Evolutionary conservation across 1,140 invertebrate species (phyloP).

Genomic region (Odontomachus brunneus): DNA sequence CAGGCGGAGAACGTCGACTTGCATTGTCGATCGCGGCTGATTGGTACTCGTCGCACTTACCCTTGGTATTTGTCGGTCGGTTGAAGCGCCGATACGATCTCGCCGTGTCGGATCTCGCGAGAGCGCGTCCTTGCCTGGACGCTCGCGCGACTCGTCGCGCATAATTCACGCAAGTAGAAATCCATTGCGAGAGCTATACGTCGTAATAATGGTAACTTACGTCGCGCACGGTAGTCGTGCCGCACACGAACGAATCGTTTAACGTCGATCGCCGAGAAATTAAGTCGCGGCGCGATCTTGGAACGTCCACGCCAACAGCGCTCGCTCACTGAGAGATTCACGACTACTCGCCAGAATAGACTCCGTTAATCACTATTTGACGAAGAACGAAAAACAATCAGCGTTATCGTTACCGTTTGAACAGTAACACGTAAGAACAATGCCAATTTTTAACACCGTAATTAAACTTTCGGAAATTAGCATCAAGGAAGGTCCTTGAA

Average conservation of each 20-base stretch:
- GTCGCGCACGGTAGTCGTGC: conserved; percentile 16
- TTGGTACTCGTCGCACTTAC: conserved; percentile 40
- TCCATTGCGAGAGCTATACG: conserved; percentile 33
- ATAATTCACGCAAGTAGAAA: conserved; percentile 49
- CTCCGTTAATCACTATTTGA: too few relatives aligned
- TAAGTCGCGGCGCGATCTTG: conserved; percentile 21
- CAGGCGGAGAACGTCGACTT: conserved; percentile 2
- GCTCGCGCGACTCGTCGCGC: conserved; percentile 23
- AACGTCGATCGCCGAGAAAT: conserved; percentile 33
- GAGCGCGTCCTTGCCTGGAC: conserved; percentile 23
- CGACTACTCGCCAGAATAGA: too few relatives aligned
- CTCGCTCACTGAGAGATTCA: too few relatives aligned
- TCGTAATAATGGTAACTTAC: conserved; percentile 29
- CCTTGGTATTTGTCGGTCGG: conserved; percentile 43
- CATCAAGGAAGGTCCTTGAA: too few relatives aligned
- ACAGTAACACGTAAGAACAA: too few relatives aligned
- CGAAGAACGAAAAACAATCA: too few relatives aligned
- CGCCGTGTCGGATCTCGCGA: conserved; percentile 17
- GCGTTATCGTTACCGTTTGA: too few relatives aligned
- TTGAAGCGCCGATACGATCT: conserved; percentile 45
- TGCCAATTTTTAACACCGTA: too few relatives aligned
- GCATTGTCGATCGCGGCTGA: conserved; percentile 28
- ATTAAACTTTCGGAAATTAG: too few relatives aligned
- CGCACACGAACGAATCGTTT: conserved; percentile 29
- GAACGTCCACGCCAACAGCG: not conserved